Evolutionary conservation across 2,113 vertebrate genomes (phyloP).

Genomic region (Lepus timidus): DNA sequence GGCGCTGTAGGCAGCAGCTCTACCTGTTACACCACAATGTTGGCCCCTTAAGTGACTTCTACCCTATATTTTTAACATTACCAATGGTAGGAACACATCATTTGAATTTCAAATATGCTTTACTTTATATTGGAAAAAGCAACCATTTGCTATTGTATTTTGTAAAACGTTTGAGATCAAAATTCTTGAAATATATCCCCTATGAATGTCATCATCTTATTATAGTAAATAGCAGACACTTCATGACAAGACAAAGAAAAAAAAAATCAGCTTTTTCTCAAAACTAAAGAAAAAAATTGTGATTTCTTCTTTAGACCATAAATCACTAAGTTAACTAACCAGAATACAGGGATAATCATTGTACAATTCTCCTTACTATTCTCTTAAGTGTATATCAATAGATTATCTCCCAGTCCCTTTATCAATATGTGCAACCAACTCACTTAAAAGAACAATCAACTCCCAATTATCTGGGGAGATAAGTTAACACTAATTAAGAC

Average conservation of each 20-base stretch:
- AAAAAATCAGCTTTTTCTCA: constrained; percentile 50
- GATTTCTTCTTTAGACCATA: constrained; percentile 16
- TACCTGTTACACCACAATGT: too few species aligned
- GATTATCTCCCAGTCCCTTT: constrained; percentile 19
- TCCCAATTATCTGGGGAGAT: neutral
- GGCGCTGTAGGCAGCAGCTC: too few species aligned
- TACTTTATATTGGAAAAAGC: constrained; percentile 14
- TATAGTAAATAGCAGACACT: constrained; percentile 8
- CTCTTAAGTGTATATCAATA: neutral
- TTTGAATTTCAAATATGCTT: constrained; percentile 32
- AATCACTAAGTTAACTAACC: constrained; percentile 25
- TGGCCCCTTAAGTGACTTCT: constrained; percentile 40
- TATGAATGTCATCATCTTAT: constrained; percentile 13
- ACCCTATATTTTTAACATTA: constrained; percentile 51
- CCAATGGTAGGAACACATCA: constrained; percentile 22
- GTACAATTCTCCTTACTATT: constrained; percentile 18
- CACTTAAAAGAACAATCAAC: neutral
- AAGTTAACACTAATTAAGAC: constrained; percentile 49
- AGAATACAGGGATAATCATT: neutral
- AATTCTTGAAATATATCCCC: constrained; percentile 34
- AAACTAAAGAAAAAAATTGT: constrained; percentile 49
- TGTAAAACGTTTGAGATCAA: neutral
- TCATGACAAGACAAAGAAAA: neutral
- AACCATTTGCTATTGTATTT: neutral
- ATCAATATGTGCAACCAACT: neutral